Conservation (phyloP, 2,797 vertebrate species). For the Gallinago nigripennis region DNA sequence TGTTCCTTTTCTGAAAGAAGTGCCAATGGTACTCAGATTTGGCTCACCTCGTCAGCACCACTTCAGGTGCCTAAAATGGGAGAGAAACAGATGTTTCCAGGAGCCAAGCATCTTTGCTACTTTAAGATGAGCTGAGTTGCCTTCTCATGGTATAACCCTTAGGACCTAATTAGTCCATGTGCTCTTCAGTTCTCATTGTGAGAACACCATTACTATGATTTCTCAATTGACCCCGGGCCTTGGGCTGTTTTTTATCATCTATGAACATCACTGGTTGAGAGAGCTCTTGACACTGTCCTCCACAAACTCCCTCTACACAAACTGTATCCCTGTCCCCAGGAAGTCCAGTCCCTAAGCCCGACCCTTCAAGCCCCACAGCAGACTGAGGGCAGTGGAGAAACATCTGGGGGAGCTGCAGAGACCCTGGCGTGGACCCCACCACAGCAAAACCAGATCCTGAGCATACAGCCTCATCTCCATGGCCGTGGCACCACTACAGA, state of each 20-base stretch:
- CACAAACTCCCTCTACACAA: background rate
- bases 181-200: background rate
- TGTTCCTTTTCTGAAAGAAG: background rate
- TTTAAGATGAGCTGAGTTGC: background rate
- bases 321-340: background rate
- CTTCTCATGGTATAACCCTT: background rate
- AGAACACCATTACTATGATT: background rate
- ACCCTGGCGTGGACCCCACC: background rate
- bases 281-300: background rate
- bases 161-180: background rate
- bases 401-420: background rate
- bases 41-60: background rate
- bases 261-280: background rate
- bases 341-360: background rate
- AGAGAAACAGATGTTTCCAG: background rate
- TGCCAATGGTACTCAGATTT: background rate
- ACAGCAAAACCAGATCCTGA: background rate
- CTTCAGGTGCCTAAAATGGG: background rate
- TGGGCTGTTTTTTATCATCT: background rate
- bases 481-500: background rate
- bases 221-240: background rate
- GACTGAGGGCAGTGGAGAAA: background rate
- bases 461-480: accelerated
- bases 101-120: background rate
- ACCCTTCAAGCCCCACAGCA: background rate